These are phyloP conservation scores for Scomber japonicus DNA, from an alignment of 2,113 vertebrate genomes.

Conservation along the genomic window DNA sequence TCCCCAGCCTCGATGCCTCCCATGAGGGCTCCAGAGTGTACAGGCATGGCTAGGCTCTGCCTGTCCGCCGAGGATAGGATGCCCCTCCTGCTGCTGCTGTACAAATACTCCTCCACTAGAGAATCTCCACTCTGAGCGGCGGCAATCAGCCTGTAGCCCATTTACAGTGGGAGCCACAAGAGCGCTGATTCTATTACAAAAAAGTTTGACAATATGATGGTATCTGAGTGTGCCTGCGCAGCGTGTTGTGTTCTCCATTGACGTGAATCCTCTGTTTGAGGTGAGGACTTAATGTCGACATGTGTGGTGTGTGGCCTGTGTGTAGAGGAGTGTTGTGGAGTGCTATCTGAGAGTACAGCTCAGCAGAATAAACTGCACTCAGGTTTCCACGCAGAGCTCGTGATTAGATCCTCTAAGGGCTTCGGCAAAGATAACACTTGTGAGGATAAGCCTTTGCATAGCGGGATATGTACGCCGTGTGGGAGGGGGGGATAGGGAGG, in stretches of 20 bases:
- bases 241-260: constrained; percentile 19
- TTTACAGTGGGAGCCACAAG: constrained; percentile 43
- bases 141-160: constrained; percentile 51
- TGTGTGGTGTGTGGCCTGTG: constrained; percentile 26
- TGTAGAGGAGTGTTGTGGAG: constrained; percentile 40
- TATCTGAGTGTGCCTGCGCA: constrained; percentile 27
- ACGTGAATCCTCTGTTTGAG: constrained; percentile 43
- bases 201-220: constrained; percentile 34
- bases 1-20: constrained; percentile 55
- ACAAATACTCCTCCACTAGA: constrained; percentile 42
- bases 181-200: constrained; percentile 44
- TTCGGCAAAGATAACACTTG: constrained; percentile 65
- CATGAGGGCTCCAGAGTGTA: constrained; percentile 49
- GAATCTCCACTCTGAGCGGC: constrained; percentile 35
- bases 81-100: constrained; percentile 67
- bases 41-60: constrained; percentile 55
- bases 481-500: too few relatives aligned
- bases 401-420: constrained; percentile 71
- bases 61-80: constrained; percentile 40
- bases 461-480: constrained; percentile 29
- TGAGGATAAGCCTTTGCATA: constrained; percentile 67
- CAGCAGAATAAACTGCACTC: constrained; percentile 62
- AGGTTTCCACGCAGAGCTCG: constrained; percentile 51
- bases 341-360: constrained; percentile 49
- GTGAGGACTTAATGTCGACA: constrained; percentile 30